phyloP scores from a whole-genome alignment of 2,888 invertebrate genomes.

The Sepiola atlantica region DNA sequence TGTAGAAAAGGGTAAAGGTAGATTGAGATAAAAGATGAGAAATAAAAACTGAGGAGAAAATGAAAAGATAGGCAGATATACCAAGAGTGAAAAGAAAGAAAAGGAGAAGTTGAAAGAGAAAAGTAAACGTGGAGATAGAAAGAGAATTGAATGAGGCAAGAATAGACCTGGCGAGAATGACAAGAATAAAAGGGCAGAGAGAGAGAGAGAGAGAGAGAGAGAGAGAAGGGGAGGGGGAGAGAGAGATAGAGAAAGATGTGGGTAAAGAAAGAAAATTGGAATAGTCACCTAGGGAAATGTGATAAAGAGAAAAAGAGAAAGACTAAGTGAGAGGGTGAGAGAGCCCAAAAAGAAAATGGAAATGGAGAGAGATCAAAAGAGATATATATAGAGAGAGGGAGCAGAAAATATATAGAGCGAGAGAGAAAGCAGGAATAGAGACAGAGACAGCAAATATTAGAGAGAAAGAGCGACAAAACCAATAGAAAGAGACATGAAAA shows the following conservation, averaged over 20 bases:
- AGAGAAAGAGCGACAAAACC: neutral
- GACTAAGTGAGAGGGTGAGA: neutral
- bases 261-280: neutral
- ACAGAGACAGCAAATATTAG: neutral
- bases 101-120: too few relatives aligned
- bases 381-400: neutral
- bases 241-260: neutral
- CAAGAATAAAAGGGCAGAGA: neutral
- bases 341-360: rapidly evolving
- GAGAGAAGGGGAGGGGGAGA: neutral
- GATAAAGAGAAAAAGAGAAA: neutral
- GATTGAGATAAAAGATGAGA: neutral
- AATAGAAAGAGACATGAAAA: neutral
- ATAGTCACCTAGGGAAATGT: neutral
- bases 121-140: too few relatives aligned
- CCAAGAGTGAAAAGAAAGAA: neutral
- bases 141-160: too few relatives aligned
- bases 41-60: too few relatives aligned
- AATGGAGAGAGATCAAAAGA: neutral
- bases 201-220: neutral
- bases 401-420: neutral
- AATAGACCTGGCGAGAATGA: too few relatives aligned
- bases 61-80: too few relatives aligned
- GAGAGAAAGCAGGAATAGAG: neutral
- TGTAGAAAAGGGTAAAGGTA: neutral